Base-by-base conservation (phyloP, 2,797 vertebrate genomes). In the Sebastes iracundus region DNA sequence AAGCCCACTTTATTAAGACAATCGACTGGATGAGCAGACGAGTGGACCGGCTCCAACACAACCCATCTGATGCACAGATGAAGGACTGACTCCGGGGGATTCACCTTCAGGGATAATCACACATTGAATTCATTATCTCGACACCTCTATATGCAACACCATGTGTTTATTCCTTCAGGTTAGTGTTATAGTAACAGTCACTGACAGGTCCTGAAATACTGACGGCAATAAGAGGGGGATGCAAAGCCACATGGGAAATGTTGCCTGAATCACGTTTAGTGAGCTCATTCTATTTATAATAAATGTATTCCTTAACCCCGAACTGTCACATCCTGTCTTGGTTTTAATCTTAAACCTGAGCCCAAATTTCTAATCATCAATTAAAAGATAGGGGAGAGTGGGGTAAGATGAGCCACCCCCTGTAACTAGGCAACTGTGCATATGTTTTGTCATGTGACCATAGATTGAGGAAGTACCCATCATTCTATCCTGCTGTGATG, bases 1-100 rank as follows among this genome's bases (percentile, higher is more conserved):
- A 80, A 72, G 22, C 10, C 55, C 67, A 75, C 82, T 86, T 85
- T 33, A 82, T 86, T 85, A 80, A 59, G 8, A 52, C 66, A 75
- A 85, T 86, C 25, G 6, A 8, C 13, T 58, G 61, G 67, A 83
- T 53, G 59, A 72, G 69, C 14, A 32, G 49, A 60, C 0, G 27
- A 71, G 86, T 80, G 86, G 82, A 80, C 76, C 32, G 3, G 32
- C 32, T 33, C 32, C 9, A 33, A 56, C 46, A 32, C 71, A 59
- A 14, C 5, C 20, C 42, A 18, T 46, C 25, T 27, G 63, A 69
- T 14, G 4, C 67, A 56, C 55, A 25, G 23, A 42, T 16, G 2
- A 52, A 30, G 6, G 2, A 27, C 27, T 18, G 11, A 56, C 22
- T 13, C 12, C 49, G 8, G 22, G 32, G 5, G 25, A 55, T 25